A percentile compares a stretch with the other conserved stretches of the same genome.
These are phyloP conservation scores for Ctenochaetus hawaiiensis DNA, from an alignment of 2,797 vertebrate species.

Conservation along the genomic window DNA sequence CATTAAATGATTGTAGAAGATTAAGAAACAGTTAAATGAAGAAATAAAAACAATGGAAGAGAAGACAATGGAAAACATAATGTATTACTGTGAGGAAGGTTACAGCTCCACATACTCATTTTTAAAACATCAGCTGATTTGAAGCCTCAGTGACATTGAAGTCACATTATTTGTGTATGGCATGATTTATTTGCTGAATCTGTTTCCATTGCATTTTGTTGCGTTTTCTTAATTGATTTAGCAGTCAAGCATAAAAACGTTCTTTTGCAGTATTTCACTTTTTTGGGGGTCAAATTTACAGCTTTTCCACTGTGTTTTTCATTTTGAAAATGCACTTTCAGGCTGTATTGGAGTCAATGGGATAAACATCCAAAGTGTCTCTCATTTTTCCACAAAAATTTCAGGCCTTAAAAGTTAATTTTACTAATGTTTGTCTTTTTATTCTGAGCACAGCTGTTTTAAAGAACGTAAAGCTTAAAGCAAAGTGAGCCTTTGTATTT, in stretches of 20 bases:
- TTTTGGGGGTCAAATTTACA: neutral
- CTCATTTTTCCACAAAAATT: too few species aligned
- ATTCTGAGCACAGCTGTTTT: neutral
- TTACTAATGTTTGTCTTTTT: neutral
- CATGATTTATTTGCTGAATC: neutral
- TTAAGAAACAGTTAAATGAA: neutral
- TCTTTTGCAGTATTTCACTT: neutral
- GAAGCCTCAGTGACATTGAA: too few species aligned
- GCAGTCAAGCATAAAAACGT: neutral
- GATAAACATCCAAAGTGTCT: neutral
- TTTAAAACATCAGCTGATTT: too few species aligned
- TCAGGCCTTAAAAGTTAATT: neutral
- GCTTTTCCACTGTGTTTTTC: neutral
- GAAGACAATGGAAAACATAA: neutral
- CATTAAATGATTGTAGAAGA: neutral
- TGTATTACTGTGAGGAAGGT: too few species aligned
- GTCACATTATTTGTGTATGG: too few species aligned
- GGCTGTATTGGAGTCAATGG: neutral
- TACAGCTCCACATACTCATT: too few species aligned
- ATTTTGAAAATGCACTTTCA: neutral
- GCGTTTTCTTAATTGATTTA: neutral
- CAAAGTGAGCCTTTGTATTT: too few species aligned
- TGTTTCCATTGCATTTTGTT: neutral
- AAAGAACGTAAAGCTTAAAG: neutral
- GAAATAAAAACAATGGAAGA: too few species aligned